These are phyloP conservation scores for Fregetta grallaria DNA, from an alignment of 2,113 vertebrate species.

Conservation along the genomic window DNA sequence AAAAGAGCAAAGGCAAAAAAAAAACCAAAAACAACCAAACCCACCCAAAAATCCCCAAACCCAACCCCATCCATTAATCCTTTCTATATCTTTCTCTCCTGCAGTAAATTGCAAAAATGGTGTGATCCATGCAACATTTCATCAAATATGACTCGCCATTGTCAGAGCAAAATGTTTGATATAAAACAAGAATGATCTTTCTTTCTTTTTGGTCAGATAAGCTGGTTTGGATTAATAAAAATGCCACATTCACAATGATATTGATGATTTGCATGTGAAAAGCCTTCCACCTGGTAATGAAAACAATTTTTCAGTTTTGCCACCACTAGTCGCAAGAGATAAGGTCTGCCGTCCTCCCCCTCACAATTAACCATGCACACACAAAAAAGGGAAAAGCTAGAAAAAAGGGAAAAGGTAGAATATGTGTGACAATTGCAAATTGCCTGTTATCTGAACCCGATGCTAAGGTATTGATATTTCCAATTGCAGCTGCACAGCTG, in stretches of 20 bases:
- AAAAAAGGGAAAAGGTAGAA: neutral
- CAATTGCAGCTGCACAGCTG: neutral
- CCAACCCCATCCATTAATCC: neutral
- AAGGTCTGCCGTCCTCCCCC: slow-evolving; percentile 37
- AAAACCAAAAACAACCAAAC: neutral
- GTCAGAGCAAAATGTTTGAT: slow-evolving; percentile 3
- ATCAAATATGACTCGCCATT: neutral
- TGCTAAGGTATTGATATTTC: neutral
- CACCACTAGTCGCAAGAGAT: slow-evolving; percentile 37
- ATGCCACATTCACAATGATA: slow-evolving; percentile 55
- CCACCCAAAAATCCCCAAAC: neutral
- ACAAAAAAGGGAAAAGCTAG: neutral
- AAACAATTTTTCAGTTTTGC: slow-evolving; percentile 56
- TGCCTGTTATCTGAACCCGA: neutral
- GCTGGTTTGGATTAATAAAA: slow-evolving; percentile 52
- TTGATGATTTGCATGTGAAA: slow-evolving; percentile 61
- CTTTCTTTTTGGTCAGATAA: neutral
- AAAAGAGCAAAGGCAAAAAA: neutral
- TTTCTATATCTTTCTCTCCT: neutral
- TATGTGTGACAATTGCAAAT: slow-evolving; percentile 3
- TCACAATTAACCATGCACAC: neutral
- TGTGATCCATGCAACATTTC: neutral
- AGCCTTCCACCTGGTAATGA: slow-evolving; percentile 50
- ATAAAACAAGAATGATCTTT: slow-evolving; percentile 10
- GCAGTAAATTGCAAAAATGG: neutral